Base-by-base conservation (phyloP, 1,140 invertebrate genomes). In the Augochlora pura region DNA sequence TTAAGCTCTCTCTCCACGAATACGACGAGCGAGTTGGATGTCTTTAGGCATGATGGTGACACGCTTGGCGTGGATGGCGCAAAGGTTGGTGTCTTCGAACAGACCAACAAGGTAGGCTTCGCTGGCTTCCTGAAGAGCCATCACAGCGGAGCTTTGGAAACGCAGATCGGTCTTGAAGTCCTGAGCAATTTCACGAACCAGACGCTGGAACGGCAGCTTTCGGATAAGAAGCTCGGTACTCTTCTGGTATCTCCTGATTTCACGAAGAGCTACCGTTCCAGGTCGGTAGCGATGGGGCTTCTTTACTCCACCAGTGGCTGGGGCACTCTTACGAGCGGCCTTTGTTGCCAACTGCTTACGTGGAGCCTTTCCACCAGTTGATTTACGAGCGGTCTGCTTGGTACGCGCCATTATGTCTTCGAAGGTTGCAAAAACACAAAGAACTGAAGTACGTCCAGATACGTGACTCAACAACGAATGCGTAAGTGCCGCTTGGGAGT, bases 301-400 rank as follows among this genome's bases (percentile, higher is more conserved):
- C 87, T 94, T 94, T 12, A 94, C 93, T 39, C 93, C 93, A 23
- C 94, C 93, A 18, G 93, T 94, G 23, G 92, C 87, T 46, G 93
- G 93, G 6, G 91, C 90, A 25, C 88, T 90, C 71, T 93, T 93
- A 10, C 90, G 80, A 32, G 93, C 91, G 25, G 94, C 94, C 84
- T 95, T 94, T 18, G 95, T 95, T 7, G 95, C 95, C 82, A 96
- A 85, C n/a, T 81, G 80, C 46, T 82, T 82, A 10, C 80, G 67
- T 12, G 80, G 76, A 49, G 69, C 75, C 6, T 82, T 82, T 0
- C 80, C 80, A 25, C 80, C 80, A 18, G 79, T 77, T 0, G 79
- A 81, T 23, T 80, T 80, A 0, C 78, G 64, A 16, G 78, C 73
- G 1, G 80, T 81, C 21, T 81, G 80, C 75, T 90, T 96, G 93